Percentiles rank a stretch among this genome's conserved stretches.
phyloP scores from a whole-genome alignment of 2,888 invertebrate species.

The Hecatera dysodea region DNA sequence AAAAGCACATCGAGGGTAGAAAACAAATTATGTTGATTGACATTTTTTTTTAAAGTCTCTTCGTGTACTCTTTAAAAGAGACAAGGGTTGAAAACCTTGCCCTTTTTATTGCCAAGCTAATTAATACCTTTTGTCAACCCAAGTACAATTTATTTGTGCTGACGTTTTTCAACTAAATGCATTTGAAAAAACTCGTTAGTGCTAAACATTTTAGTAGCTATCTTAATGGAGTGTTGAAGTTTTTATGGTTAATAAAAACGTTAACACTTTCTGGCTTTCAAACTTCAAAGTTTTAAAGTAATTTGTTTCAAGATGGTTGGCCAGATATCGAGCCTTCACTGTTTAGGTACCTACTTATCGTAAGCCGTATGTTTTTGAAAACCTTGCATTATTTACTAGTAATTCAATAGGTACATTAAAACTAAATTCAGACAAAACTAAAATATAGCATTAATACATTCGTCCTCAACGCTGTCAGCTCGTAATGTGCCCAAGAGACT shows the following conservation, averaged over 20 bases:
- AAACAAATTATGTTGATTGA: conserved; percentile 51
- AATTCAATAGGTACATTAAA: too few species aligned
- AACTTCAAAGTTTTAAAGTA: conserved; percentile 1
- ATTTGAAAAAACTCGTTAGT: conserved; percentile 31
- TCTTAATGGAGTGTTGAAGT: conserved; percentile 13
- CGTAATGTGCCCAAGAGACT: too few species aligned
- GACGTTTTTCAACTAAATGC: conserved; percentile 28
- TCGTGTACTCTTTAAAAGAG: conserved; percentile 15
- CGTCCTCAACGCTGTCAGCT: too few species aligned
- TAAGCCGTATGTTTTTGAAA: too few species aligned
- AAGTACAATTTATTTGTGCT: conserved; percentile 30
- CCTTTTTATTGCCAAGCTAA: conserved; percentile 32
- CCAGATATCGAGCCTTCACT: background rate
- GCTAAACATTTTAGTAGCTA: conserved; percentile 15
- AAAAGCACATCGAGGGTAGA: conserved; percentile 45
- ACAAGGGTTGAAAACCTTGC: conserved; percentile 38
- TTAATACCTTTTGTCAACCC: conserved; percentile 17
- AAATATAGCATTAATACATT: too few species aligned
- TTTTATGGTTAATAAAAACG: conserved; percentile 22
- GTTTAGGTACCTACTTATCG: too few species aligned
- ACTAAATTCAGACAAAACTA: too few species aligned
- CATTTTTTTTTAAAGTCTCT: conserved; percentile 43
- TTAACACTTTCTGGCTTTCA: conserved; percentile 8
- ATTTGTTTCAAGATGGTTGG: conserved; percentile 2
- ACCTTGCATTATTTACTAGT: too few species aligned